Evolutionary conservation across 1,140 invertebrate genomes (phyloP), one percentile per base, ranked within the genome.

Genomic region (Calliopsis andreniformis): DNA sequence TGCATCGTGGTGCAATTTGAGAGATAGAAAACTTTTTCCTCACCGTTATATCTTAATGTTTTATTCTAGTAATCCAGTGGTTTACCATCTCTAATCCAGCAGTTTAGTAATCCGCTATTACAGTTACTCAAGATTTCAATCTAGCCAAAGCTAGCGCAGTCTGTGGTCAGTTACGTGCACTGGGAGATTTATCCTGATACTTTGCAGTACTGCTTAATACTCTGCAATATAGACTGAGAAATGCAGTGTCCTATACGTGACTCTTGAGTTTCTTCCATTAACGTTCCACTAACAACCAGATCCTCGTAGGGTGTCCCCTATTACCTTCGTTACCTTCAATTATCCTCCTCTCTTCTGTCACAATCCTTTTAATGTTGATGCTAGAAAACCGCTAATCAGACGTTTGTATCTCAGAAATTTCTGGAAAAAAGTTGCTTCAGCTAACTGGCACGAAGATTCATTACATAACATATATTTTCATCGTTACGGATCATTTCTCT

Each of bases 181-280:
- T 43, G 18, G 39, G 16, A 47, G 16, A 12, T 42, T 10, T n/a
- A 12, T 20, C 39, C 18, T 7, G 64, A 70, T 70, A 67, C 32
- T 53, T 42, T 53, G 42, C 61, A 55, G 51, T 14, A 55, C 35
- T 45, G 47, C 61, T 16, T 49, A 30, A 63, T 49, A 67, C 47
- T 61, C 61, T 47, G 32, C 70, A 64, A 78, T 72, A 66, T 20
- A 43, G 45, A 59, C 78, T 51, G 63, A 56, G 45, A 66, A 53
- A 55, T n/a, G n/a, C n/a, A n/a, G n/a, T n/a, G n/a, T n/a, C n/a
- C n/a, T n/a, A 35, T 42, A 63, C 62, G 56, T 45, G 49, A 76
- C 45, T 28, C 45, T n/a, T 39, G 42, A 20, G 28, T 72, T 43
- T 12, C 8, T 2, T 7, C 39, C 28, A 64, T 64, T 64, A 64